Conservation (phyloP, 2,888 invertebrate genomes). For the Lasioglossum pauxillum region DNA sequence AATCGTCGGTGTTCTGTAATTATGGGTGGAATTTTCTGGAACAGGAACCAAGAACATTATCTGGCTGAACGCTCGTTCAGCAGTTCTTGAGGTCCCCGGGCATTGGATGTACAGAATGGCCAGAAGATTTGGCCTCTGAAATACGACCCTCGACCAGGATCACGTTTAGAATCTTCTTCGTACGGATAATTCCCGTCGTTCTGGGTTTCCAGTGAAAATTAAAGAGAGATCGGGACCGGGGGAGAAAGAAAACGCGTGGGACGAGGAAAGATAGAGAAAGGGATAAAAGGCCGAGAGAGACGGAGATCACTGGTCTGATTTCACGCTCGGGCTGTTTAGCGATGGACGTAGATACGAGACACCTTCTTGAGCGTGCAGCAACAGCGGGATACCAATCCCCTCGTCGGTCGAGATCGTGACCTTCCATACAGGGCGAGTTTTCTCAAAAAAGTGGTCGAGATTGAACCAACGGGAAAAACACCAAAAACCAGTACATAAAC, state of each 20-base stretch:
- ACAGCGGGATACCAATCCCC: conserved; percentile 75
- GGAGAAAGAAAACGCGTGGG: conserved; percentile 20
- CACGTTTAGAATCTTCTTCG: conserved; percentile 60
- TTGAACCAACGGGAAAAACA: conserved; percentile 53
- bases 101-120: conserved; percentile 46
- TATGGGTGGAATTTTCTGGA: neutral
- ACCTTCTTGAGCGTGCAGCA: conserved; percentile 75
- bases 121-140: conserved; percentile 58
- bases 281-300: conserved; percentile 44
- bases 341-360: conserved; percentile 82
- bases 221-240: conserved; percentile 52
- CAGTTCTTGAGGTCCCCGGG: conserved; percentile 11
- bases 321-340: conserved; percentile 82
- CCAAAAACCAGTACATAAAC: conserved; percentile 31
- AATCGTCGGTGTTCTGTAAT: neutral
- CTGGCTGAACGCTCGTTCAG: conserved; percentile 24
- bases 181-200: conserved; percentile 68
- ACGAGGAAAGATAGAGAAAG: conserved; percentile 48
- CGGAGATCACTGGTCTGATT: conserved; percentile 80
- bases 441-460: conserved; percentile 67
- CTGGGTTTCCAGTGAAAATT: conserved; percentile 70
- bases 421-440: conserved; percentile 71
- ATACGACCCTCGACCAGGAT: conserved; percentile 67
- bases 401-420: conserved; percentile 71
- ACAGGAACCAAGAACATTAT: neutral